These are phyloP conservation scores for Ceyx margarethae DNA, from an alignment of 2,113 vertebrate genomes.

Conservation along the genomic window DNA sequence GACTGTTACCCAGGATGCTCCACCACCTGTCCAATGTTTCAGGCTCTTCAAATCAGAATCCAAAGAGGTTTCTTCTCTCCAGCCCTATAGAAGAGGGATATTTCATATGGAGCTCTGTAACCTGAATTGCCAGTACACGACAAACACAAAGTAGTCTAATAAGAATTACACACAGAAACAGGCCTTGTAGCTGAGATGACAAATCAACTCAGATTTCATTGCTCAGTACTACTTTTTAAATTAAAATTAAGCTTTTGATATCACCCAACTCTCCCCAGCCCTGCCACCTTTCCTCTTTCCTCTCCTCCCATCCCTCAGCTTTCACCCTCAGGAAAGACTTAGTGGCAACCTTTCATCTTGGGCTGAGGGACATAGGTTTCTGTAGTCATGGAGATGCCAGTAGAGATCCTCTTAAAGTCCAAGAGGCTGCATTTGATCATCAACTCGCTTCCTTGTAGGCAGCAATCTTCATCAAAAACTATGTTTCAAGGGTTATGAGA, in stretches of 20 bases:
- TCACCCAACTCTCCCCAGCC: not conserved
- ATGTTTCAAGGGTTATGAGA: not conserved
- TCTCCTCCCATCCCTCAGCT: not conserved
- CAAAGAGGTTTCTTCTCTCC: not conserved
- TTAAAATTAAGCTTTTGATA: not conserved
- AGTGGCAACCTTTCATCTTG: accelerated
- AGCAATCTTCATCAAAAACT: not conserved
- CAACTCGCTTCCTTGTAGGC: not conserved
- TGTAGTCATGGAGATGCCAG: not conserved
- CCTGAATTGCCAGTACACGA: not conserved
- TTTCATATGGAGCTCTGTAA: not conserved
- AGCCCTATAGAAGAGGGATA: not conserved
- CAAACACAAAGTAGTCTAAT: not conserved
- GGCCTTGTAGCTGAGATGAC: not conserved
- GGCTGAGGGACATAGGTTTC: not conserved
- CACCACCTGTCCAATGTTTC: not conserved
- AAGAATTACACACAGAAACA: not conserved
- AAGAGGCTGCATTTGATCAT: not conserved
- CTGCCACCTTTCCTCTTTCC: not conserved
- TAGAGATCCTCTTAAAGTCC: not conserved
- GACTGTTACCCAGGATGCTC: not conserved
- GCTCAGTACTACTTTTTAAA: not conserved
- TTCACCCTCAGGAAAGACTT: not conserved
- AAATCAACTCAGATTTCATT: not conserved
- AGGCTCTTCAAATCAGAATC: not conserved